Evolutionary conservation across 2,888 invertebrate species (phyloP), one percentile per base, ranked within the genome.

Genomic region (Octodonta nipae): DNA sequence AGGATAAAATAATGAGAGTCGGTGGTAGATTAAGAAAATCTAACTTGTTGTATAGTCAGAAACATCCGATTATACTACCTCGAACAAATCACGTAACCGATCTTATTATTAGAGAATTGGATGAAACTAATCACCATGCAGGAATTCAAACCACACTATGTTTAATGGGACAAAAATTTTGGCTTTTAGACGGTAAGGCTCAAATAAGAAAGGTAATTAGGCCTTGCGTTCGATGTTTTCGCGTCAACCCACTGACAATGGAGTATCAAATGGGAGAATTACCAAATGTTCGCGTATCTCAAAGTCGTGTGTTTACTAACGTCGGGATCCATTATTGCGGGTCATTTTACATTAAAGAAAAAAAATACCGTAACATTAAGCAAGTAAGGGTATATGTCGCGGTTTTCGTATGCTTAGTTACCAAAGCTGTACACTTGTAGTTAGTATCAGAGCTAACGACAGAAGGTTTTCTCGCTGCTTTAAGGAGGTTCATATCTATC

Each of bases 361-460:
- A 4, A 13, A n/a, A 13, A 12, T 13, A 12, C 4, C 3, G 26
- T 11, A 26, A 26, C 4, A n/a, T 8, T 4, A 26, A n/a, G 3
- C 3, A 13, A 12, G 13, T 26, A 12, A 26, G 12, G 12, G 12
- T 12, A 3, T 26, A 26, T 26, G 26, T 10, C 3, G 11, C 12
- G 8, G 26, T 26, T 3, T 26, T 11, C 26, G 12, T 26, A 8
- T 26, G 26, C 4, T 12, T 26, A 13, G 3, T 8, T 13, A 26
- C 26, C 8, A 26, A 26, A 4, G 26, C 26, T 26, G 26, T 26
- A 3, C 26, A 26, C 4, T 12, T 26, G 11, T n/a, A 26, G 12
- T 8, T 26, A 12, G 26, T 26, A 3, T 11, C 10, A 8, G 26
- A 26, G 8, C 13, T 26, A 3, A 26, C 26, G 4, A 26, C 26